Percentiles rank a stretch among this genome's conserved stretches.
Conservation (phyloP, 1,140 invertebrate species). For the Danaus melanippus region DNA sequence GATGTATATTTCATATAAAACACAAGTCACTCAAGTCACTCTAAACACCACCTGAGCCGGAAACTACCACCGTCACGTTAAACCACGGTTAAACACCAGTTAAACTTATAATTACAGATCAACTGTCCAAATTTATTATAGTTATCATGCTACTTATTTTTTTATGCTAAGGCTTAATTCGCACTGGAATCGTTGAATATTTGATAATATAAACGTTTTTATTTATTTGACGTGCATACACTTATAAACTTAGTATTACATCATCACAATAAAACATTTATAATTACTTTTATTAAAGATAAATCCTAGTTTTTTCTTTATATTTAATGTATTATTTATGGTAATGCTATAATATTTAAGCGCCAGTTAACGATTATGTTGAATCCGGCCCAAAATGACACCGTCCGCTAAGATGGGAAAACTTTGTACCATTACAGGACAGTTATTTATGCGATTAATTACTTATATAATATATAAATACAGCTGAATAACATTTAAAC, state of each 20-base stretch:
- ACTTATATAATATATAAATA: slow-evolving; percentile 23
- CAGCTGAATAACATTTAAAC: not conserved
- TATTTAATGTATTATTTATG: no score
- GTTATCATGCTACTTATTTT: no score
- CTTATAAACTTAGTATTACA: no score
- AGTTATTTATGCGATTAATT: slow-evolving; percentile 44
- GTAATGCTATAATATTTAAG: not conserved
- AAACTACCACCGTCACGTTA: slow-evolving; percentile 10
- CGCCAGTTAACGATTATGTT: slow-evolving; percentile 6
- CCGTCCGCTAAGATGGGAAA: slow-evolving; percentile 33
- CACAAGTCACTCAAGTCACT: slow-evolving; percentile 35
- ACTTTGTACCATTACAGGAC: slow-evolving; percentile 29
- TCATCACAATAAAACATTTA: no score
- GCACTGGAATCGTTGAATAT: no score
- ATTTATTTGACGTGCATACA: no score
- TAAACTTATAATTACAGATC: no score
- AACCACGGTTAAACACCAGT: not conserved
- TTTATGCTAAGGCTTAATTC: no score
- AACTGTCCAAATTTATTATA: no score
- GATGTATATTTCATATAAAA: slow-evolving; percentile 16
- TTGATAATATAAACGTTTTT: no score
- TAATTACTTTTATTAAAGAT: no score
- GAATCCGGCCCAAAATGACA: slow-evolving; percentile 21
- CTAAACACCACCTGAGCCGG: slow-evolving; percentile 36
- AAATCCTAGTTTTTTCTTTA: no score